Evolutionary conservation across 2,888 invertebrate genomes (phyloP).

Genomic region (Dorcus parallelipipedus): DNA sequence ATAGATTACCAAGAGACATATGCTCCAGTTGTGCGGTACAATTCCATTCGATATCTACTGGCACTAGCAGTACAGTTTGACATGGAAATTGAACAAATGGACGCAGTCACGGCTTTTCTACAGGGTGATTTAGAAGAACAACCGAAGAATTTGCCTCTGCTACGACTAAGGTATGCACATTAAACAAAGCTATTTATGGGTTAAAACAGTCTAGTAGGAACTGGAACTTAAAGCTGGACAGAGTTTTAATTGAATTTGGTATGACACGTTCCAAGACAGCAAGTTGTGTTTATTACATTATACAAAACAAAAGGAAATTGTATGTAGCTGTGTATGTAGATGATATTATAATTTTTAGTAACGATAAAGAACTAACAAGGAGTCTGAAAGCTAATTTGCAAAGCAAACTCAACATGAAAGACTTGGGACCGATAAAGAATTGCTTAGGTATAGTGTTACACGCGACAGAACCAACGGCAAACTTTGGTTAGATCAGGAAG

Average conservation of each 20-base stretch:
- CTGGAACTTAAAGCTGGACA: constrained; percentile 21
- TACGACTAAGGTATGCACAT: constrained; percentile 13
- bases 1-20: constrained; percentile 29
- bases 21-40: constrained; percentile 28
- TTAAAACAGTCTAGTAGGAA: constrained; percentile 20
- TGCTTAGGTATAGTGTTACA: constrained; percentile 13
- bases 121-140: constrained; percentile 27
- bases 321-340: constrained; percentile 7
- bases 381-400: constrained; percentile 5
- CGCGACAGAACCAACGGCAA: constrained; percentile 5
- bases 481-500: constrained; percentile 16
- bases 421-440: constrained; percentile 15
- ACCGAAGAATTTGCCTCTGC: constrained; percentile 17
- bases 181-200: constrained; percentile 26
- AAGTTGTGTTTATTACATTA: neutral
- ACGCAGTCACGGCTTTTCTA: constrained; percentile 33
- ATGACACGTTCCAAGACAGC: neutral
- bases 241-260: neutral
- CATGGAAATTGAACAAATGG: constrained; percentile 29
- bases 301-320: constrained; percentile 2
- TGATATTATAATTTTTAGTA: constrained; percentile 9
- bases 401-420: constrained; percentile 16
- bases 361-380: constrained; percentile 3
- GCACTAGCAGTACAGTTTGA: constrained; percentile 26
- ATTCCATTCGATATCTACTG: constrained; percentile 26